phyloP scores from a whole-genome alignment of 2,888 invertebrate genomes.

The Philonicus albiceps region DNA sequence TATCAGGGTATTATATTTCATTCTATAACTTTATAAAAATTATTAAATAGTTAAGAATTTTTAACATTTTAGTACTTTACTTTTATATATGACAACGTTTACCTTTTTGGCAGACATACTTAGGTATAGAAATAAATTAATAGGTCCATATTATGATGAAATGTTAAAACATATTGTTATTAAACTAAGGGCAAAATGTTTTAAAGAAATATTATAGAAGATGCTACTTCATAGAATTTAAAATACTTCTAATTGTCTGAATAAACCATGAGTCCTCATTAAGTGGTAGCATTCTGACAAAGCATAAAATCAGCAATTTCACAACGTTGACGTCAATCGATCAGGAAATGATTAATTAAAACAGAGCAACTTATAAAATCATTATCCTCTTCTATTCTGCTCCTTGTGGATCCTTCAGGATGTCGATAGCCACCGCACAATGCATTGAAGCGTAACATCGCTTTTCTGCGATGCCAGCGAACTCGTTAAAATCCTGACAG shows the following conservation, averaged over 20 bases:
- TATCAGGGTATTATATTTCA: no score
- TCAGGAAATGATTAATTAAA: slow-evolving; percentile 62
- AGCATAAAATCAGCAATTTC: slow-evolving; percentile 57
- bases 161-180: no score
- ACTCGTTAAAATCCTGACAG: slow-evolving; percentile 29
- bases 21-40: no score
- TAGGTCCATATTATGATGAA: no score
- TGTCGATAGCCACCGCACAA: not conserved
- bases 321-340: slow-evolving; percentile 62
- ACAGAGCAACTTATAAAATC: slow-evolving; percentile 45
- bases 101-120: no score
- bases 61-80: no score
- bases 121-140: no score
- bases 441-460: not conserved
- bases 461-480: not conserved
- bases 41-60: no score
- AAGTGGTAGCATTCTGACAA: not conserved
- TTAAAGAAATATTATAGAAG: no score
- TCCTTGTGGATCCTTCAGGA: not conserved
- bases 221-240: not conserved
- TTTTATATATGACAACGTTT: no score
- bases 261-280: not conserved
- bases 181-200: no score
- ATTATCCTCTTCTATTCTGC: slow-evolving; percentile 33
- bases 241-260: not conserved